Conservation (phyloP, 2,888 invertebrate species). For the Drosophila tanythrix region DNA sequence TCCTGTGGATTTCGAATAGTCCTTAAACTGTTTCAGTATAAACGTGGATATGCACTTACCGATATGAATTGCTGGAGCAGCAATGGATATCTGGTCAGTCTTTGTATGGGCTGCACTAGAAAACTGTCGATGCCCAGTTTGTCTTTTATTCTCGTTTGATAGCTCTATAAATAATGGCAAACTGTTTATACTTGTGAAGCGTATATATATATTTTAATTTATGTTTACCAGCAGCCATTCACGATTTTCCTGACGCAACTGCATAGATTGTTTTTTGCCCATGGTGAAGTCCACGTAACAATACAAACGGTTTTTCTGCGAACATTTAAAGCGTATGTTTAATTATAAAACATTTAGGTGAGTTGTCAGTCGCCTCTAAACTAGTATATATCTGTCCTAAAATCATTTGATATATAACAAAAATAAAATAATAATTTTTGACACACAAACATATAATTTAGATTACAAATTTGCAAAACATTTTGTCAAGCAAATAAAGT, state of each 20-base stretch:
- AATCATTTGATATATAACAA: slow-evolving; percentile 7
- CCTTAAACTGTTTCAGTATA: neutral
- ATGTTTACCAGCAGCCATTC: slow-evolving; percentile 80
- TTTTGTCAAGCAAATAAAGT: slow-evolving; percentile 24
- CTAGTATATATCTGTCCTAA: neutral
- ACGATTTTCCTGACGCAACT: slow-evolving; percentile 82
- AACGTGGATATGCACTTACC: slow-evolving; percentile 57
- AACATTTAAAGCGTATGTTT: slow-evolving; percentile 26
- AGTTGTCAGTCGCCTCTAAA: neutral
- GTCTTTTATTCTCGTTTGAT: slow-evolving; percentile 83
- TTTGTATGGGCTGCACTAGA: slow-evolving; percentile 85
- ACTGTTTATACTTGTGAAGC: neutral
- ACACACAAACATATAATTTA: slow-evolving; percentile 25
- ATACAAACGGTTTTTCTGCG: slow-evolving; percentile 83
- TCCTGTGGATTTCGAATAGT: slow-evolving; percentile 59
- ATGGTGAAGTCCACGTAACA: slow-evolving; percentile 84
- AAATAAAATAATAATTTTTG: slow-evolving; percentile 1
- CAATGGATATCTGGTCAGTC: slow-evolving; percentile 85
- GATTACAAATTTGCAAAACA: slow-evolving; percentile 34
- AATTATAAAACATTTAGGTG: neutral
- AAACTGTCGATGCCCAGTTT: slow-evolving; percentile 85
- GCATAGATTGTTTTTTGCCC: slow-evolving; percentile 83
- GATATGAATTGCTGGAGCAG: slow-evolving; percentile 84
- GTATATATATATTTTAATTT: rapidly evolving
- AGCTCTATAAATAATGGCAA: slow-evolving; percentile 45